phyloP scores from a whole-genome alignment of 2,113 vertebrate species.

The Fulica atra region DNA sequence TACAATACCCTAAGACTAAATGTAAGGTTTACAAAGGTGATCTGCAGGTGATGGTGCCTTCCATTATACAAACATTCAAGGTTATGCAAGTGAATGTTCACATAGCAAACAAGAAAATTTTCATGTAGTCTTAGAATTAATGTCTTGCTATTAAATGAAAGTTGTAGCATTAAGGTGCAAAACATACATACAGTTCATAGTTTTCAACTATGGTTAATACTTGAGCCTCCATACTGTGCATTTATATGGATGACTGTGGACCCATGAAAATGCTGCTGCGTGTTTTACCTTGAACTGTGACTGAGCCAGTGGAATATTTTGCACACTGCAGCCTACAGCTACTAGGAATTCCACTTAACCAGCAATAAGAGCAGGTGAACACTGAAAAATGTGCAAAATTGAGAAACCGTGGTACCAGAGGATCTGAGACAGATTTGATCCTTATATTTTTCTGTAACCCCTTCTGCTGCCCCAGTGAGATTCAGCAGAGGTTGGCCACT shows the following conservation, averaged over 20 bases:
- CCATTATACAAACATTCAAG: background rate
- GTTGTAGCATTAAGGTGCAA: background rate
- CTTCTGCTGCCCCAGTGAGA: background rate
- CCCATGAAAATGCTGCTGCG: background rate
- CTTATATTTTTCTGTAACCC: background rate
- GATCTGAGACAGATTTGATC: background rate
- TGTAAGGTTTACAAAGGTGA: background rate
- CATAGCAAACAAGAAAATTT: background rate
- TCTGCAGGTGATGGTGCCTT: background rate
- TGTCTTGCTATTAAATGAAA: background rate
- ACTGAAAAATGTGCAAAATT: background rate
- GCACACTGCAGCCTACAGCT: background rate
- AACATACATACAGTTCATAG: background rate
- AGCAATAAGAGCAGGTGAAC: background rate
- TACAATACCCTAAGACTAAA: background rate
- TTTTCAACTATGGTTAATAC: background rate
- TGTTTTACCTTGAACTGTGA: background rate
- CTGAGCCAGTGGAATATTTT: background rate
- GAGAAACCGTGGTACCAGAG: background rate
- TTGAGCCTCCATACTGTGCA: background rate
- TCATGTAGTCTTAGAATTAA: background rate
- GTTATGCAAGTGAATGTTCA: background rate
- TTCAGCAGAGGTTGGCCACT: background rate
- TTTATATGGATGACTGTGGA: background rate
- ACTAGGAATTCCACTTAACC: background rate